A percentile compares a stretch with the other conserved stretches of the same genome.
Conservation (phyloP, 2,113 vertebrate species). For the Aplodontia rufa region DNA sequence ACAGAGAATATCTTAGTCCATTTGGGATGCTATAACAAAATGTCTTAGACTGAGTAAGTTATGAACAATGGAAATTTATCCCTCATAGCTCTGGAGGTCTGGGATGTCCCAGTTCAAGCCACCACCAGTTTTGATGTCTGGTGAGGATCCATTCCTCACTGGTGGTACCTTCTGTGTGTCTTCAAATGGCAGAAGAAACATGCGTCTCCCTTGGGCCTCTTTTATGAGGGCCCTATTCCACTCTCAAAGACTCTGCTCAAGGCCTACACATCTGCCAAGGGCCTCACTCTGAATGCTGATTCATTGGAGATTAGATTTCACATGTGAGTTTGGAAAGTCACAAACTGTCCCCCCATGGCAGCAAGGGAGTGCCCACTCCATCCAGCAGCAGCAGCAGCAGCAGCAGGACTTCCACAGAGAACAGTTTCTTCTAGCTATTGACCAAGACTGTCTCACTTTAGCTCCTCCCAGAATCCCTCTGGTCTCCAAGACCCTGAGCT, state of each 20-base stretch:
- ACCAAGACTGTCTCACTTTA: not conserved
- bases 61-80: not conserved
- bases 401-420: not conserved
- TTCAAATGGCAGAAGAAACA: not conserved
- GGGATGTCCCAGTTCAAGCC: not conserved
- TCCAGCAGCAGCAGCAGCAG: not conserved
- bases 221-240: not conserved
- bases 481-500: not conserved
- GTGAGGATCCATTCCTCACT: not conserved
- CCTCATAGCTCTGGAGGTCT: not conserved
- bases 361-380: rapidly evolving
- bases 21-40: not conserved
- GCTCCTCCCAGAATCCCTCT: too few species aligned
- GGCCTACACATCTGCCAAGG: not conserved
- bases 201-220: too few species aligned
- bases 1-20: not conserved
- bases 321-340: not conserved
- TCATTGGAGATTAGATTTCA: not conserved
- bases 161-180: not conserved
- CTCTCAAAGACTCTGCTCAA: not conserved
- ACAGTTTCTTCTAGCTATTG: not conserved
- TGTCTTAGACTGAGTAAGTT: not conserved
- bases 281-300: not conserved
- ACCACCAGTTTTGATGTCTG: not conserved
- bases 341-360: not conserved